Percentiles rank a stretch among this genome's conserved stretches.
Evolutionary conservation across 2,797 vertebrate genomes (phyloP).

Genomic region (Sphenodon punctatus): DNA sequence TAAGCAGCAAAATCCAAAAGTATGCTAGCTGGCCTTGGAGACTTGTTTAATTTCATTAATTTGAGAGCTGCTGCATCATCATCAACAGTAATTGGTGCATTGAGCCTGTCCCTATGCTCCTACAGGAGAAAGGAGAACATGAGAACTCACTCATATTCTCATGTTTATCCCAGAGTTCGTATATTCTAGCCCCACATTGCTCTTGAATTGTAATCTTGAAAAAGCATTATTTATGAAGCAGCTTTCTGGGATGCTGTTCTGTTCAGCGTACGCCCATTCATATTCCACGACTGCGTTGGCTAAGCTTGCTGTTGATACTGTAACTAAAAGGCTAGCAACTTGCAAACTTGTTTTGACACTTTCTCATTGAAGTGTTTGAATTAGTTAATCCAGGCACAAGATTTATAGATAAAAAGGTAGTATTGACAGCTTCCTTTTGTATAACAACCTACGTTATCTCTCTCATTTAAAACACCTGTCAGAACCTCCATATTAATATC

Average conservation of each 20-base stretch:
- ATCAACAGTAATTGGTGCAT: slow-evolving; percentile 55
- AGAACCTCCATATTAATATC: slow-evolving; percentile 63
- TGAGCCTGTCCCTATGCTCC: slow-evolving; percentile 53
- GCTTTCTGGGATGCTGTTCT: slow-evolving; percentile 51
- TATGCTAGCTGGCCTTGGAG: slow-evolving; percentile 19
- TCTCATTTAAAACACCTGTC: slow-evolving; percentile 71
- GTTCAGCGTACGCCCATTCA: slow-evolving; percentile 58
- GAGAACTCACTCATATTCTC: too few species aligned
- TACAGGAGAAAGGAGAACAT: slow-evolving; percentile 22
- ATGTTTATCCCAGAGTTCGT: slow-evolving; percentile 50
- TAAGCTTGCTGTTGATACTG: slow-evolving; percentile 56
- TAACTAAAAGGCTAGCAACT: slow-evolving; percentile 57
- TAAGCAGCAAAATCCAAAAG: slow-evolving; percentile 50
- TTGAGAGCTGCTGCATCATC: slow-evolving; percentile 54
- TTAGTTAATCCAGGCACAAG: slow-evolving; percentile 56
- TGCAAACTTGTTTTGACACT: too few species aligned
- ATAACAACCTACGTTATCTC: slow-evolving; percentile 64
- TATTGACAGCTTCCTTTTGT: slow-evolving; percentile 66
- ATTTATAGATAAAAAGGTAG: slow-evolving; percentile 69
- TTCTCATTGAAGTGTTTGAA: too few species aligned
- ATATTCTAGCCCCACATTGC: background rate
- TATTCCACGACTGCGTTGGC: slow-evolving; percentile 49
- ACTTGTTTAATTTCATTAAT: slow-evolving; percentile 69
- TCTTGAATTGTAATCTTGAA: slow-evolving; percentile 61
- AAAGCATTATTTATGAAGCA: slow-evolving; percentile 57